These are phyloP conservation scores for Helogale parvula DNA, from an alignment of 2,113 vertebrate genomes.

Conservation along the genomic window DNA sequence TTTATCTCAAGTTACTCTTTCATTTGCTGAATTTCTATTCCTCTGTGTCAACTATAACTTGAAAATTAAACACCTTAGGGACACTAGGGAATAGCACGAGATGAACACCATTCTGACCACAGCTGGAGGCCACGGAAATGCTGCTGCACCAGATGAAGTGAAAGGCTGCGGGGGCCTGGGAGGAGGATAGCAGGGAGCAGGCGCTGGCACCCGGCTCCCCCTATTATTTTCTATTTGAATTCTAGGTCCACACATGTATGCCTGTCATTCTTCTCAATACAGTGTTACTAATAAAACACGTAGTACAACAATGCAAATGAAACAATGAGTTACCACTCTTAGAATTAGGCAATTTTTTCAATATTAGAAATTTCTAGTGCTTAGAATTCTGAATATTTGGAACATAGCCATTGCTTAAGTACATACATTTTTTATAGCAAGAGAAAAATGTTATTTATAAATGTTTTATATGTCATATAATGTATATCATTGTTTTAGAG, in stretches of 20 bases:
- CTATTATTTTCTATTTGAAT: neutral
- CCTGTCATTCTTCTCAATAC: neutral
- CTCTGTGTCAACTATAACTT: constrained; percentile 72
- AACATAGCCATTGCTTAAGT: neutral
- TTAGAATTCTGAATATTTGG: constrained; percentile 10
- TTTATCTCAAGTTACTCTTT: constrained; percentile 68
- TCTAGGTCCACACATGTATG: neutral
- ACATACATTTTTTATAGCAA: neutral
- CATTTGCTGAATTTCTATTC: constrained; percentile 76
- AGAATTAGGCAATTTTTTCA: neutral
- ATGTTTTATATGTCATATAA: neutral
- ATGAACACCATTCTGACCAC: constrained; percentile 77
- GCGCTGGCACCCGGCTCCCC: constrained; percentile 4
- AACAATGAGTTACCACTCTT: neutral
- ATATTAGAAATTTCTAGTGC: neutral
- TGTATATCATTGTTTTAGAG: neutral
- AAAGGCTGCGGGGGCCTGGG: neutral
- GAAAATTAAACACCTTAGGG: constrained; percentile 86
- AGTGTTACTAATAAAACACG: neutral
- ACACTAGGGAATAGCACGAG: constrained; percentile 72
- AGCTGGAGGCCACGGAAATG: constrained; percentile 78
- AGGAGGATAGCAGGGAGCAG: neutral
- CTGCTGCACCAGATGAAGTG: constrained; percentile 33
- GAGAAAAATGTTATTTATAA: neutral
- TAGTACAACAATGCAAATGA: neutral